These are phyloP conservation scores for Dynastes tityus DNA, from an alignment of 2,888 invertebrate genomes.

Conservation along the genomic window DNA sequence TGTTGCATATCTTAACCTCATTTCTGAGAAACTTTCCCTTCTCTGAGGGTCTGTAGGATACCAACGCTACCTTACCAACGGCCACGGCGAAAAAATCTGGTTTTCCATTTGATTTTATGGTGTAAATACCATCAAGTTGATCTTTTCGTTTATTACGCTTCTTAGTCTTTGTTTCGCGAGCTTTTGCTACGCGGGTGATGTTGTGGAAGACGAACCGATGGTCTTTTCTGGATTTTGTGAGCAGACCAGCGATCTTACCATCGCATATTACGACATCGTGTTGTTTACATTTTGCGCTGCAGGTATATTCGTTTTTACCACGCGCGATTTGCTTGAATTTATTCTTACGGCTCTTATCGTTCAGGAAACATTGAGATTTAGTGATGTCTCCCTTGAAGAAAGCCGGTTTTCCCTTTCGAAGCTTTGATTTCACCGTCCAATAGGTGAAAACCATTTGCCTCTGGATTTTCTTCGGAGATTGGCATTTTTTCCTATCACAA, in stretches of 20 bases:
- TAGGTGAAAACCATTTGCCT: neutral
- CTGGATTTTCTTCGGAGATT: neutral
- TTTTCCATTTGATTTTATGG: neutral
- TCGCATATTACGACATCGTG: constrained; percentile 1
- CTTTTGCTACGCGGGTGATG: neutral
- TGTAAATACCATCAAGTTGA: neutral
- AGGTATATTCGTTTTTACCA: neutral
- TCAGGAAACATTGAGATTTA: neutral
- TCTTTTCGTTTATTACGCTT: neutral
- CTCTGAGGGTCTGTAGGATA: neutral
- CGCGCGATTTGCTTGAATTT: neutral
- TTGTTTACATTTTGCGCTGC: neutral
- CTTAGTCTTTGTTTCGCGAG: neutral
- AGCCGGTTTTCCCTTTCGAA: too few species aligned
- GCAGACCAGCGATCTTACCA: neutral
- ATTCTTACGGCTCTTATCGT: neutral
- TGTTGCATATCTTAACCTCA: neutral
- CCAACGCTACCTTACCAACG: neutral
- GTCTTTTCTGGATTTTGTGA: neutral
- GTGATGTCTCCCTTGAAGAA: neutral
- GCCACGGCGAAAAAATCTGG: neutral
- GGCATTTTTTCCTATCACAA: neutral
- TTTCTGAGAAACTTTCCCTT: neutral
- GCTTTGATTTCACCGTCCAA: neutral
- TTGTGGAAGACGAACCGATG: neutral